Evolutionary conservation across 2,797 vertebrate genomes (phyloP).

Genomic region (Phalanger gymnotis): DNA sequence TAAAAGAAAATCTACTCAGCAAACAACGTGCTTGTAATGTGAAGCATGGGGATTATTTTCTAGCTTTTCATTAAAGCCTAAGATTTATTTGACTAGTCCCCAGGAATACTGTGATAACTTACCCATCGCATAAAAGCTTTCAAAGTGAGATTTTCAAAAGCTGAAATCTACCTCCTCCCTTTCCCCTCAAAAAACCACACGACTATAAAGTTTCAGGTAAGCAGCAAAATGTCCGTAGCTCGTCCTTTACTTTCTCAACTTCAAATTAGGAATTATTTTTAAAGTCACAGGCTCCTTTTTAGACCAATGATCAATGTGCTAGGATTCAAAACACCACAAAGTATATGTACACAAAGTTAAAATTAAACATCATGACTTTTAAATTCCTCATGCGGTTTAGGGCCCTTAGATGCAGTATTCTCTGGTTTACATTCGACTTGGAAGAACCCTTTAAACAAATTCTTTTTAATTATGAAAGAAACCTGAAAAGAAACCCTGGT

Average conservation of each 20-base stretch:
- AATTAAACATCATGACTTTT: constrained; percentile 5
- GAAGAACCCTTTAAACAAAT: not conserved
- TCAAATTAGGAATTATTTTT: not conserved
- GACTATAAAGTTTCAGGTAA: not conserved
- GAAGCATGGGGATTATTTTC: constrained; percentile 16
- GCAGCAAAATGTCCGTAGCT: accelerated
- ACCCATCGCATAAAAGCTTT: not conserved
- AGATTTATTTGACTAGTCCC: not conserved
- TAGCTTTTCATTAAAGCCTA: not conserved
- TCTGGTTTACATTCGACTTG: not conserved
- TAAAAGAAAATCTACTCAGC: not conserved
- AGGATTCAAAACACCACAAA: not conserved
- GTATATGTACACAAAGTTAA: not conserved
- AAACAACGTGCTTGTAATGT: constrained; percentile 7
- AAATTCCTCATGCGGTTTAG: not conserved
- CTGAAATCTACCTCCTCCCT: not conserved
- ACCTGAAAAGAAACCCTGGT: not conserved
- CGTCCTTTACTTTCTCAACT: not conserved
- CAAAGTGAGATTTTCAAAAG: not conserved
- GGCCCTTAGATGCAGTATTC: not conserved
- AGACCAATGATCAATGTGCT: not conserved
- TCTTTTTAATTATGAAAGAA: not conserved
- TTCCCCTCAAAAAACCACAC: not conserved
- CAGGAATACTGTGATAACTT: constrained; percentile 12
- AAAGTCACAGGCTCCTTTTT: not conserved